phyloP scores from a whole-genome alignment of 2,113 vertebrate species.

The Bagarius yarrelli region DNA sequence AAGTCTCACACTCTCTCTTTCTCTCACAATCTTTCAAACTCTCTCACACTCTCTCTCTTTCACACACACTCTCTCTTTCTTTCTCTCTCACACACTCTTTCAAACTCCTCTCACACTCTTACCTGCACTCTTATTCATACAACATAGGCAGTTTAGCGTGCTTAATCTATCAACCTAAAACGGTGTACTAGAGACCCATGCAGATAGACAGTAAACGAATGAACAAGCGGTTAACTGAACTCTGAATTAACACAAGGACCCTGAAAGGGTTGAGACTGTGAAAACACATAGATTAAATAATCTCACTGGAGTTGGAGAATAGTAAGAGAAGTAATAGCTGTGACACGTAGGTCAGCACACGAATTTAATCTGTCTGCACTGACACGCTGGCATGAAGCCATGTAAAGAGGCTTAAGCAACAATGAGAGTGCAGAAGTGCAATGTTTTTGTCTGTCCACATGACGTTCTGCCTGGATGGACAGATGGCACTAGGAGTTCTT shows the following conservation, averaged over 20 bases:
- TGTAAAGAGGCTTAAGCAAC: constrained; percentile 49
- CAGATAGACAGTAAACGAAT: neutral
- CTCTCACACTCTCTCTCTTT: no score
- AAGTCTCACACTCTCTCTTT: no score
- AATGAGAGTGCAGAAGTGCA: constrained; percentile 32
- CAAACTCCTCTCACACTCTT: no score
- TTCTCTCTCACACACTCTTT: no score
- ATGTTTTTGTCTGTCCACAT: constrained; percentile 11
- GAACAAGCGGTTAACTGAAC: neutral
- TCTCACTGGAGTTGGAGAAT: neutral
- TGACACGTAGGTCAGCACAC: constrained; percentile 17
- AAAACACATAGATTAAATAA: neutral
- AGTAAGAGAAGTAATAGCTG: neutral
- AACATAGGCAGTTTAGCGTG: no score
- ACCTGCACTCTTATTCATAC: no score
- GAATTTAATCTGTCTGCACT: neutral
- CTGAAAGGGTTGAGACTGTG: neutral
- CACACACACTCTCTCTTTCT: no score
- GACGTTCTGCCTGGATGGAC: neutral
- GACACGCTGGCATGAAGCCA: constrained; percentile 20
- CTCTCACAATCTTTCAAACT: no score
- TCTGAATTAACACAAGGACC: neutral
- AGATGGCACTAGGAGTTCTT: constrained; percentile 33
- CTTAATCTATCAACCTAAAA: no score
- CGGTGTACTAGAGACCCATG: neutral